Evolutionary conservation across 2,888 invertebrate species (phyloP), one percentile per base, ranked within the genome.

Genomic region (Druceiella hillmani): DNA sequence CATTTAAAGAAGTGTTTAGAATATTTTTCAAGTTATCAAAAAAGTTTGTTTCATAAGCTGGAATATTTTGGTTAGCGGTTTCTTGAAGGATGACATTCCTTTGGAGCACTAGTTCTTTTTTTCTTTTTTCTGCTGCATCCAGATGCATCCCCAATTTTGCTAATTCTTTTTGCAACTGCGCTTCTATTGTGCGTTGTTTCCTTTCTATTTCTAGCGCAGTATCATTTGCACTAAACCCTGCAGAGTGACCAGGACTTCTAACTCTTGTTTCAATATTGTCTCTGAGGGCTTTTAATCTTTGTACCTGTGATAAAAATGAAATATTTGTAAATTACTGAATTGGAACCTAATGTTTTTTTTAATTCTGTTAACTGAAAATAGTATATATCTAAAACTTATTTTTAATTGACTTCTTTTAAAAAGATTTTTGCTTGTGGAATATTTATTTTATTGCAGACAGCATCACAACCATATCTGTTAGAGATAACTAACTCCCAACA

Each of bases 21-120:
- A 75, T 61, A 34, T 55, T 62, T 52, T 75, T 66, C 2, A 76
- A 52, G 50, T 75, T 68, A 54, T 73, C 58, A 12, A 74, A 51
- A 50, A 76, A 76, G 51, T 72, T 71, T 2, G 70, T 62, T 45
- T 59, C 56, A 47, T 70, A 75, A 1, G 69, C 66, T 1, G 67
- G 61, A 9, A 74, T 45, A 33, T 50, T 53, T 2, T 63, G 48
- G 22, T 59, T 51, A 6, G 50, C 49, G 26, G 65, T 59, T 14
- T 55, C 48, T n/a, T 61, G 63, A 25, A 61, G 55, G 50, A 69
- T 60, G n/a, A 70, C 55, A 30, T 64, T 47, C 24, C 63, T 54
- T 48, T 57, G 59, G 1, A 62, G 62, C 55, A 61, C 65, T 46
- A 58, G 61, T 58, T 59, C 66, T 51, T 56, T 67, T 57, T 58